phyloP scores from a whole-genome alignment of 2,797 vertebrate species.

The Sphaeramia orbicularis region DNA sequence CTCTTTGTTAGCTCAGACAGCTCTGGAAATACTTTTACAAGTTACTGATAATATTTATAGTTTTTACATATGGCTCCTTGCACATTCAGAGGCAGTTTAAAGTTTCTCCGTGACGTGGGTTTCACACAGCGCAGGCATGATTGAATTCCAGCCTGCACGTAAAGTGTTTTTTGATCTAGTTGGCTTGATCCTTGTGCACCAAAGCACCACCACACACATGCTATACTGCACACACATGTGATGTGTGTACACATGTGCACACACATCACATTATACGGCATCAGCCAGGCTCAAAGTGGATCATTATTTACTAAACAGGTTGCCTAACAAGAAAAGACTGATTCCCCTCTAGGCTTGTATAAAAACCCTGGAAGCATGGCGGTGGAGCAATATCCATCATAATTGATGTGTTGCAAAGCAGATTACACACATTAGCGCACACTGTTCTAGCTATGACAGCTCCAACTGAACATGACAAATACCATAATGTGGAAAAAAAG shows the following conservation, averaged over 20 bases:
- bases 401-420: slow-evolving; percentile 92
- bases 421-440: slow-evolving; percentile 91
- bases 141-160: slow-evolving; percentile 73
- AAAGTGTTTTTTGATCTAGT: slow-evolving; percentile 77
- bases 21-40: slow-evolving; percentile 67
- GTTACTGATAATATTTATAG: slow-evolving; percentile 69
- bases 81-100: slow-evolving; percentile 34
- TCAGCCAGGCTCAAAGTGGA: slow-evolving; percentile 81
- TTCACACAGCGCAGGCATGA: slow-evolving; percentile 57
- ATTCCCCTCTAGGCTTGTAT: slow-evolving; percentile 84
- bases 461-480: slow-evolving; percentile 90
- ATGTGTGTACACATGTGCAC: slow-evolving; percentile 26
- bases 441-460: slow-evolving; percentile 89
- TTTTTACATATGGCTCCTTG: slow-evolving; percentile 61
- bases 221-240: slow-evolving; percentile 6
- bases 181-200: slow-evolving; percentile 70
- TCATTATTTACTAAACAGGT: slow-evolving; percentile 90
- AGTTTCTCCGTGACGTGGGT: slow-evolving; percentile 52
- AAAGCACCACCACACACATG: slow-evolving; percentile 39
- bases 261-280: slow-evolving; percentile 72
- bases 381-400: slow-evolving; percentile 87
- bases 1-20: slow-evolving; percentile 59
- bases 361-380: slow-evolving; percentile 80
- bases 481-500: slow-evolving; percentile 79
- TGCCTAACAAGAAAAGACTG: slow-evolving; percentile 88